Percentiles rank a stretch among this genome's conserved stretches.
Evolutionary conservation across 2,113 vertebrate species (phyloP).

Genomic region (Festucalex cinctus): DNA sequence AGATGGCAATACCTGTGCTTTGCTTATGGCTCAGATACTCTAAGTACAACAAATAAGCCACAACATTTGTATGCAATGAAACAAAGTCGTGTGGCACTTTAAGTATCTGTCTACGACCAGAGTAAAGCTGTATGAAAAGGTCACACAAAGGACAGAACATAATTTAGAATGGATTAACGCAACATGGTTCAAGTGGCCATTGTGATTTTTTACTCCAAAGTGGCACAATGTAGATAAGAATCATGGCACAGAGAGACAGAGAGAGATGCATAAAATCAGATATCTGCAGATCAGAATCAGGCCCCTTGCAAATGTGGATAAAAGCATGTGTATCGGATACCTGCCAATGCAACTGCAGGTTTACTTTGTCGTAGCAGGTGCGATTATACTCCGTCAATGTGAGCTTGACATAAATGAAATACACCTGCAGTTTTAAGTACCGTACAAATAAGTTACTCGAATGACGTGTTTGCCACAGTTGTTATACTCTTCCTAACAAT

Average conservation of each 20-base stretch:
- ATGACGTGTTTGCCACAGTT: too few species aligned
- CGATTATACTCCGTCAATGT: too few species aligned
- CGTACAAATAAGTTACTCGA: too few species aligned
- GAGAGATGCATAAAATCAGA: background rate
- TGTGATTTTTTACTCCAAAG: background rate
- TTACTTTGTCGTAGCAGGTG: too few species aligned
- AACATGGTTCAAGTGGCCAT: background rate
- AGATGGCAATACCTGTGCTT: constrained; percentile 22
- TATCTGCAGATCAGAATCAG: background rate
- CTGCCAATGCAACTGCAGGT: too few species aligned
- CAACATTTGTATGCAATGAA: background rate
- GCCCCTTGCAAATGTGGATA: background rate
- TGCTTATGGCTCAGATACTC: constrained; percentile 21
- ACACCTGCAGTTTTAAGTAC: too few species aligned
- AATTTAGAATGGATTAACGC: background rate
- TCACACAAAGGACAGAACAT: constrained; percentile 2
- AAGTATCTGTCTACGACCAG: background rate
- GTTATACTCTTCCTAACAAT: too few species aligned
- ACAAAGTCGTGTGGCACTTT: constrained; percentile 4
- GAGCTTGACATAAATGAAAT: too few species aligned
- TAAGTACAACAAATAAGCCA: constrained; percentile 28
- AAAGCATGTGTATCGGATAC: background rate
- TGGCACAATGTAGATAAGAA: background rate
- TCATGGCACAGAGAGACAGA: background rate
- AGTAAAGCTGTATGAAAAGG: constrained; percentile 1